phyloP scores from a whole-genome alignment of 1,140 invertebrate genomes.

The Holcopasites calliopsidis region DNA sequence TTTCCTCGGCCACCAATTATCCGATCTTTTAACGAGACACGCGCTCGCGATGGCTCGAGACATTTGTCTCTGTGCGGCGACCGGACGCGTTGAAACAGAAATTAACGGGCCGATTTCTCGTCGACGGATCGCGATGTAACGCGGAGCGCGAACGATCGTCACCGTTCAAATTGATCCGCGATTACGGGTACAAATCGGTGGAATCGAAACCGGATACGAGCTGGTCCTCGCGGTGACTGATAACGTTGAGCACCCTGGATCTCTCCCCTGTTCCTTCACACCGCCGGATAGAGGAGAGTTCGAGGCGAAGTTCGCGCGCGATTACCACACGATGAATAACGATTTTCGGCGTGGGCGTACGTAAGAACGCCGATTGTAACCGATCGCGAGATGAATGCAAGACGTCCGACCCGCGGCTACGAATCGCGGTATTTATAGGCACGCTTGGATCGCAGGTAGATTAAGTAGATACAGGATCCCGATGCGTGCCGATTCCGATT shows the following conservation, averaged over 20 bases:
- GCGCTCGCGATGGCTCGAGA: not conserved
- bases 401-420: slow-evolving; percentile 37
- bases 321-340: slow-evolving; percentile 52
- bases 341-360: slow-evolving; percentile 48
- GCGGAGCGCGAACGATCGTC: not conserved
- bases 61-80: slow-evolving; percentile 18
- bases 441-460: slow-evolving; percentile 30
- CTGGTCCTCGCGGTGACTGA: slow-evolving; percentile 1
- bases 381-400: slow-evolving; percentile 34
- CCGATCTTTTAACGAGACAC: slow-evolving; percentile 14
- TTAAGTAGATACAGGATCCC: slow-evolving; percentile 41
- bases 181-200: slow-evolving; percentile 12
- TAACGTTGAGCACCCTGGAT: slow-evolving; percentile 1
- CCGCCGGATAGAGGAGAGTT: not conserved
- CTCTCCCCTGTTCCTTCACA: not conserved
- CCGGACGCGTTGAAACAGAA: not conserved
- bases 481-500: slow-evolving; percentile 39
- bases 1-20: slow-evolving; percentile 38
- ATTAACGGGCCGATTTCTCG: slow-evolving; percentile 17
- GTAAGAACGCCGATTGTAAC: slow-evolving; percentile 13
- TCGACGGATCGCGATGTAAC: not conserved
- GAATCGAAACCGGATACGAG: not conserved
- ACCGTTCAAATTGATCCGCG: not conserved
- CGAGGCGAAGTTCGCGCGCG: slow-evolving; percentile 16
- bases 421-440: slow-evolving; percentile 49